These are phyloP conservation scores for Tolypeutes matacus DNA, from an alignment of 2,797 vertebrate genomes.

Conservation along the genomic window DNA sequence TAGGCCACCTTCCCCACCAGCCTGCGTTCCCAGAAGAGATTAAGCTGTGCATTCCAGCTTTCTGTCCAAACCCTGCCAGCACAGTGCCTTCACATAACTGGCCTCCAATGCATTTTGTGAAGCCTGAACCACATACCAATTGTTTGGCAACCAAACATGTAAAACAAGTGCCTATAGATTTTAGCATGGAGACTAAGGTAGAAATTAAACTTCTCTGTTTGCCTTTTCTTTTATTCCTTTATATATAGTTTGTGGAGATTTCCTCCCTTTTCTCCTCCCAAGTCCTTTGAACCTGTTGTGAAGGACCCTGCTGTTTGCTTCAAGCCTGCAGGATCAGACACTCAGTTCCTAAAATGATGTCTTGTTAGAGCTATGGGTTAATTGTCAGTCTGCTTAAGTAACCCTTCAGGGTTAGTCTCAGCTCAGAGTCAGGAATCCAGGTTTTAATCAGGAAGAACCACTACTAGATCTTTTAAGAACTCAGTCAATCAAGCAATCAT, in stretches of 20 bases:
- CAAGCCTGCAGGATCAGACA: not conserved
- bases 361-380: not conserved
- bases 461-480: not conserved
- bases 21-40: not conserved
- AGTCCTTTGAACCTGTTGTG: not conserved
- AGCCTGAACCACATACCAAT: not conserved
- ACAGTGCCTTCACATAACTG: not conserved
- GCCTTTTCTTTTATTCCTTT: not conserved
- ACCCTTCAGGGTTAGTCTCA: not conserved
- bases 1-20: not conserved
- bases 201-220: not conserved
- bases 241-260: not conserved
- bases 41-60: not conserved
- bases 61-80: not conserved
- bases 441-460: not conserved
- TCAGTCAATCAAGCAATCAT: not conserved
- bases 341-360: not conserved
- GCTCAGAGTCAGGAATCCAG: not conserved
- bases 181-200: not conserved
- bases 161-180: not conserved
- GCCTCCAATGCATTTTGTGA: not conserved
- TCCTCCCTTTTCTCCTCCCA: not conserved
- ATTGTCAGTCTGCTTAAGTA: not conserved
- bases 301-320: not conserved
- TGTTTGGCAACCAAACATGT: not conserved